Conservation (phyloP, 2,797 vertebrate genomes). For the Pterois miles region DNA sequence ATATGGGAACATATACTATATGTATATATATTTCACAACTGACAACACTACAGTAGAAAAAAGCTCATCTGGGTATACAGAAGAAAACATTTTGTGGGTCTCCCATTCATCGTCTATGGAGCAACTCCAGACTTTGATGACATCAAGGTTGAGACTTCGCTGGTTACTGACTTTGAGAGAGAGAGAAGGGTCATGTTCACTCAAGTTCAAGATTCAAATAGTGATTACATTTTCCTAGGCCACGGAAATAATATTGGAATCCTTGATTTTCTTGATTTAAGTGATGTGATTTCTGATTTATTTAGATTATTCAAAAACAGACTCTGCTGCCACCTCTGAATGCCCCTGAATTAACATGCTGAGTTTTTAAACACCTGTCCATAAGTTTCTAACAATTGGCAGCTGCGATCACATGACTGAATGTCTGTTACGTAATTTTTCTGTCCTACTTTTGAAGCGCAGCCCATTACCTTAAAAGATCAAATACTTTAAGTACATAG, state of each 20-base stretch:
- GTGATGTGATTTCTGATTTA: too few species aligned
- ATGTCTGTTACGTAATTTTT: constrained; percentile 28
- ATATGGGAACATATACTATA: too few species aligned
- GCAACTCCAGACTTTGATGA: background rate
- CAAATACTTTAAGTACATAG: background rate
- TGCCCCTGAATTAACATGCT: background rate
- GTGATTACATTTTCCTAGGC: too few species aligned
- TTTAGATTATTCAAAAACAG: background rate
- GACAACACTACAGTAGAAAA: too few species aligned
- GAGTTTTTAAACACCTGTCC: constrained; percentile 3
- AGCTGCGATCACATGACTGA: background rate
- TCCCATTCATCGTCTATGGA: too few species aligned
- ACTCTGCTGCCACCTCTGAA: background rate
- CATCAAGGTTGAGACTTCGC: too few species aligned
- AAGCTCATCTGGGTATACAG: too few species aligned
- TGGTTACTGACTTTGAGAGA: background rate
- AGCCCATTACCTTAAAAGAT: background rate
- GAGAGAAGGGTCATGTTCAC: too few species aligned
- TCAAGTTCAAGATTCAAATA: too few species aligned
- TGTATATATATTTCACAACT: too few species aligned
- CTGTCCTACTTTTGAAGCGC: background rate
- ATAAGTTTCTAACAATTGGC: constrained; percentile 10
- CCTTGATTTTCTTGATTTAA: too few species aligned
- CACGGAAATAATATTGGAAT: background rate
- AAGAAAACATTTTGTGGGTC: too few species aligned